Percentiles rank a stretch among this genome's conserved stretches.
These are phyloP conservation scores for Tamandua tetradactyla DNA, from an alignment of 2,797 vertebrate genomes.

Conservation along the genomic window DNA sequence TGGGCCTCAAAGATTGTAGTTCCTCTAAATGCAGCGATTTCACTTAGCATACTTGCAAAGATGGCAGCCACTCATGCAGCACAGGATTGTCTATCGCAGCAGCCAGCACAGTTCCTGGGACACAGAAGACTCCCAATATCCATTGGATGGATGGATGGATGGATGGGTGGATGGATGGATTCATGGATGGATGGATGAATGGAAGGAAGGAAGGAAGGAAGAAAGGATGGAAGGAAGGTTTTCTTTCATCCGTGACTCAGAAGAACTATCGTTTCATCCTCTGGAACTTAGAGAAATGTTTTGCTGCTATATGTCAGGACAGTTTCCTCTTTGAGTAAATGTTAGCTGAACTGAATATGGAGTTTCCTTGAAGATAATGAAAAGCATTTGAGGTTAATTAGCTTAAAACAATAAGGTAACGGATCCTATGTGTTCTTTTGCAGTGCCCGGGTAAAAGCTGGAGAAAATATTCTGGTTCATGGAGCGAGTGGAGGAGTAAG, in stretches of 20 bases:
- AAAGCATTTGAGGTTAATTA: background rate
- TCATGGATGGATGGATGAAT: too few species aligned
- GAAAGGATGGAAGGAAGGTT: background rate
- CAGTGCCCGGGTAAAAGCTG: constrained; percentile 90
- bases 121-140: background rate
- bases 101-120: background rate
- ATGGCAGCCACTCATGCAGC: background rate
- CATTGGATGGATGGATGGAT: background rate
- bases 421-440: background rate
- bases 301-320: background rate
- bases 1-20: background rate
- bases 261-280: background rate
- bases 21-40: background rate
- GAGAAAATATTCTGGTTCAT: constrained; percentile 92
- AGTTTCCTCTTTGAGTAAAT: background rate
- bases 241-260: background rate
- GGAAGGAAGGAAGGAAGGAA: background rate
- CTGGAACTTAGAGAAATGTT: background rate
- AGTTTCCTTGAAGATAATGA: background rate
- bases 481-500: constrained; percentile 96
- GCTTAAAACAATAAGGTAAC: background rate
- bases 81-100: rapidly evolving
- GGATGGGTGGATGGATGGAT: too few species aligned
- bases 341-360: background rate
- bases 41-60: background rate